These are phyloP conservation scores for Gouania willdenowi DNA, from an alignment of 2,797 vertebrate genomes.

Conservation along the genomic window DNA sequence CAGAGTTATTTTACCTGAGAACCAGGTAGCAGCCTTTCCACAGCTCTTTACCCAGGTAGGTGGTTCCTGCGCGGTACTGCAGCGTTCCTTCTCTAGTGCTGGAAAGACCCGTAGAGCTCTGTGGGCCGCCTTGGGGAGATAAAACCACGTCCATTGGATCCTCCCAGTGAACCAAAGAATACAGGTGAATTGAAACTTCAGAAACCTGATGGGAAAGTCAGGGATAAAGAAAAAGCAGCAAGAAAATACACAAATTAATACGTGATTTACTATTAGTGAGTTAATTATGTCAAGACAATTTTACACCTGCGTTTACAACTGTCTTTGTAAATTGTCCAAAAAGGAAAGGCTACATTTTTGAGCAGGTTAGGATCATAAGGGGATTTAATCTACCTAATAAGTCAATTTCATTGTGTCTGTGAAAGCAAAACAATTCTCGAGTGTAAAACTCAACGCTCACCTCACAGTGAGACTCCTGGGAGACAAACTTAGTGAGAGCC, in stretches of 20 bases:
- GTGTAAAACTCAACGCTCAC: too few species aligned
- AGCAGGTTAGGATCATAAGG: too few species aligned
- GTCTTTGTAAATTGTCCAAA: too few species aligned
- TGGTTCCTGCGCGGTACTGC: slow-evolving; percentile 85
- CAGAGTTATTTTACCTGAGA: slow-evolving; percentile 85
- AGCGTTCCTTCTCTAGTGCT: slow-evolving; percentile 86
- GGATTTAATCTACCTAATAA: too few species aligned
- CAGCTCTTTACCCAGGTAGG: slow-evolving; percentile 91
- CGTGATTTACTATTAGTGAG: too few species aligned
- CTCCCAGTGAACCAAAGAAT: slow-evolving; percentile 95
- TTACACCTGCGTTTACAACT: too few species aligned
- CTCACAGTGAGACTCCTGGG: slow-evolving; percentile 91
- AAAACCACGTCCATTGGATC: slow-evolving; percentile 85
- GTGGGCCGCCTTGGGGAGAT: slow-evolving; percentile 60
- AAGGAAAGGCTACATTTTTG: too few species aligned
- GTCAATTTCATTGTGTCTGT: too few species aligned
- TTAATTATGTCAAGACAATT: too few species aligned
- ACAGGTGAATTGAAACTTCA: slow-evolving; percentile 81
- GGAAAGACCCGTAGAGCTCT: slow-evolving; percentile 25
- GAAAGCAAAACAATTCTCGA: too few species aligned
- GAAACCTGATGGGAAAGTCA: slow-evolving; percentile 72
- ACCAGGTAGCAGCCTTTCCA: slow-evolving; percentile 95
- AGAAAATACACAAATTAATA: too few species aligned
- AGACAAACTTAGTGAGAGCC: slow-evolving; percentile 91
- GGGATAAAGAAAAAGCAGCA: too few species aligned